Evolutionary conservation across 1,140 invertebrate genomes (phyloP).

Genomic region (Catajapyx aquilonaris): DNA sequence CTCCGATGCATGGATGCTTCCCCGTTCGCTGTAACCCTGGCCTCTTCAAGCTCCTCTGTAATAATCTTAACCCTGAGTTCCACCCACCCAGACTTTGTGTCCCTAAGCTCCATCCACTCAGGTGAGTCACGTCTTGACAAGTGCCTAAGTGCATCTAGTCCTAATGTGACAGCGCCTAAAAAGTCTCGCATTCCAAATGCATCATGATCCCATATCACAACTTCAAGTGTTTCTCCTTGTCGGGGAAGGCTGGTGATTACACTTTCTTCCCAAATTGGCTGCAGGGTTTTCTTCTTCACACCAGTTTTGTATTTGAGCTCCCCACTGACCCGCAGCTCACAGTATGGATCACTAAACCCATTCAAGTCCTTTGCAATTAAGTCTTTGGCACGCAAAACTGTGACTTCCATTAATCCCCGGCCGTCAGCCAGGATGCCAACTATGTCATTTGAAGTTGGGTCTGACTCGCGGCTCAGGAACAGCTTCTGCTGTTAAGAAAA

Average conservation of each 20-base stretch:
- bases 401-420: conserved; percentile 22
- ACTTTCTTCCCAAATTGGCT: conserved; percentile 32
- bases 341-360: conserved; percentile 32
- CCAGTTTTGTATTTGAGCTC: conserved; percentile 29
- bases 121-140: conserved; percentile 19
- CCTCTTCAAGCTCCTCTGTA: conserved; percentile 20
- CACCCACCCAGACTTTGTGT: conserved; percentile 22
- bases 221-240: conserved; percentile 22
- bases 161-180: conserved; percentile 26
- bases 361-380: conserved; percentile 24
- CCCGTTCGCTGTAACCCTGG: too few relatives aligned
- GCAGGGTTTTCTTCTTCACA: conserved; percentile 32
- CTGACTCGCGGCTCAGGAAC: conserved; percentile 17
- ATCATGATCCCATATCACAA: conserved; percentile 34
- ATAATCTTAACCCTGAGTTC: conserved; percentile 23
- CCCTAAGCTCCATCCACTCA: conserved; percentile 21
- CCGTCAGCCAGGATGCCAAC: conserved; percentile 21
- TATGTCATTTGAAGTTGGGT: conserved; percentile 18
- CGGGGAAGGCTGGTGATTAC: conserved; percentile 27
- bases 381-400: conserved; percentile 19
- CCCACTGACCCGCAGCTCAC: conserved; percentile 26
- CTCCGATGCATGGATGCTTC: too few relatives aligned
- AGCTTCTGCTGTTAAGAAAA: conserved; percentile 18
- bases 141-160: conserved; percentile 24
- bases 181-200: conserved; percentile 30